Conservation (phyloP, 2,888 invertebrate genomes). For the Ectropis crepuscularia region DNA sequence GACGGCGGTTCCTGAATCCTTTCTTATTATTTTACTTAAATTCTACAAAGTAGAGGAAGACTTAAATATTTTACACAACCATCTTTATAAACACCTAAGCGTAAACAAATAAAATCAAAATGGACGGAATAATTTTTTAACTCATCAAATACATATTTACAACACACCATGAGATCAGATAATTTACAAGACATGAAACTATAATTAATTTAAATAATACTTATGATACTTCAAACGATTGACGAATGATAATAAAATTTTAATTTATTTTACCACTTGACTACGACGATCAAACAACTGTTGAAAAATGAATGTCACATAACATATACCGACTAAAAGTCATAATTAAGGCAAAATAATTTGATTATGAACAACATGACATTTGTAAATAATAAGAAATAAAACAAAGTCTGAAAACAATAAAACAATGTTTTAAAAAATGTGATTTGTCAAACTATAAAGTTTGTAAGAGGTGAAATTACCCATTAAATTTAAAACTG, state of each 20-base stretch:
- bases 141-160: constrained; percentile 65
- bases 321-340: too few species aligned
- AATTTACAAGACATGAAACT: constrained; percentile 70
- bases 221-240: constrained; percentile 42
- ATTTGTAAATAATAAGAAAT: background rate
- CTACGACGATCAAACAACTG: too few species aligned
- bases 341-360: too few species aligned
- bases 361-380: too few species aligned
- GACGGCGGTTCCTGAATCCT: constrained; percentile 11
- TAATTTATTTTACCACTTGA: background rate
- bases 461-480: too few species aligned
- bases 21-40: constrained; percentile 13
- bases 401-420: background rate
- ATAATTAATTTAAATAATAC: constrained; percentile 58
- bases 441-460: too few species aligned
- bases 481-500: constrained; percentile 5
- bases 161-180: constrained; percentile 78
- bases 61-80: constrained; percentile 45
- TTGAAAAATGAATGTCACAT: too few species aligned
- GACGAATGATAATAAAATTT: constrained; percentile 41
- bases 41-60: constrained; percentile 29
- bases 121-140: constrained; percentile 57
- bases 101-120: constrained; percentile 23
- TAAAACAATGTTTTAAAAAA: background rate
- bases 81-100: constrained; percentile 38